Conservation (phyloP, 1,140 invertebrate species). For the Drosophila virilis region DNA sequence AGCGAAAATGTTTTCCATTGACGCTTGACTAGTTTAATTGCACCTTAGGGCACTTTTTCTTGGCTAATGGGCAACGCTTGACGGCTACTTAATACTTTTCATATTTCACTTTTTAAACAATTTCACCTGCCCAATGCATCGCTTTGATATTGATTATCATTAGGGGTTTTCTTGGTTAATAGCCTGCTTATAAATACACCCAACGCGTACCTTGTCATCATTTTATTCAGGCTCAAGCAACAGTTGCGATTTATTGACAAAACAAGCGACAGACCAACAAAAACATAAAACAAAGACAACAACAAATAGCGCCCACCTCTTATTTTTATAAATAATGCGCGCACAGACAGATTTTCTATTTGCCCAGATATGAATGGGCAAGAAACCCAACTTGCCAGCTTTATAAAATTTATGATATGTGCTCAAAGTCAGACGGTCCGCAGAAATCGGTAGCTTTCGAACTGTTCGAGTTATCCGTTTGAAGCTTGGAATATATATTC, state of each 20-base stretch:
- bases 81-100: constrained; percentile 56
- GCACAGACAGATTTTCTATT: constrained; percentile 23
- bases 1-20: not conserved
- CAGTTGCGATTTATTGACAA: constrained; percentile 78
- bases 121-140: constrained; percentile 16
- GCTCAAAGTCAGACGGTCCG: not conserved
- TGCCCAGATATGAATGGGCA: not conserved
- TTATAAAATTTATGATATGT: constrained; percentile 11
- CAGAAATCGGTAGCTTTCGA: not conserved
- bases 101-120: constrained; percentile 40
- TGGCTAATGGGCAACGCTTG: constrained; percentile 55
- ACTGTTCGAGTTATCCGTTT: not conserved
- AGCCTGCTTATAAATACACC: constrained; percentile 26
- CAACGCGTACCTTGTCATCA: constrained; percentile 51
- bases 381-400: constrained; percentile 8
- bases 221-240: constrained; percentile 60
- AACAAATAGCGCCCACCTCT: constrained; percentile 15
- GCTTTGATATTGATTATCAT: constrained; percentile 74
- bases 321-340: constrained; percentile 9
- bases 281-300: constrained; percentile 24
- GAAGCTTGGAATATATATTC: too few species aligned
- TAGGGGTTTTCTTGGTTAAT: constrained; percentile 31
- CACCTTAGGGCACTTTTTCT: constrained; percentile 29
- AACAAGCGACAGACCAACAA: constrained; percentile 63
- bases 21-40: constrained; percentile 14